These are phyloP conservation scores for Schizopygopsis malacanthus DNA, from an alignment of 2,797 vertebrate genomes.

Conservation along the genomic window DNA sequence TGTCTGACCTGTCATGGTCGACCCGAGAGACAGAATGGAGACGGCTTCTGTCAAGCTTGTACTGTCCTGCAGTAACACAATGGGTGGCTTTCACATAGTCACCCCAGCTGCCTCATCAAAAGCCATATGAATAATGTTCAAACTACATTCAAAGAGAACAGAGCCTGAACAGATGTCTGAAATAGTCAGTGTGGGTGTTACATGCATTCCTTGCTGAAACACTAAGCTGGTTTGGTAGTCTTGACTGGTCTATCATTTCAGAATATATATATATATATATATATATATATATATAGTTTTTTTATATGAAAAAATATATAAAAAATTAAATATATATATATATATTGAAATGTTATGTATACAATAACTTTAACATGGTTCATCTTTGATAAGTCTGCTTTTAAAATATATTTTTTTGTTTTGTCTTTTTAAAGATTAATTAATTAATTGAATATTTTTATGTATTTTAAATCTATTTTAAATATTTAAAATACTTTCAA, in stretches of 20 bases:
- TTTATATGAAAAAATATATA: too few relatives aligned
- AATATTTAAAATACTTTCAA: background rate
- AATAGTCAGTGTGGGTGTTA: slow-evolving; percentile 27
- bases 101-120: slow-evolving; percentile 47
- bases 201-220: background rate
- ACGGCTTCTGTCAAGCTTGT: slow-evolving; percentile 26
- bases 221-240: background rate
- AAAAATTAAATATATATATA: too few relatives aligned
- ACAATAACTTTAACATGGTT: background rate
- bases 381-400: background rate
- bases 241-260: background rate
- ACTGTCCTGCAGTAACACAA: slow-evolving; percentile 50
- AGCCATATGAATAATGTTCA: slow-evolving; percentile 50
- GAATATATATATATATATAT: too few relatives aligned
- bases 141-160: slow-evolving; percentile 47
- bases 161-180: slow-evolving; percentile 46
- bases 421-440: too few relatives aligned
- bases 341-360: too few relatives aligned
- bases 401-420: background rate
- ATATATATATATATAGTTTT: too few relatives aligned
- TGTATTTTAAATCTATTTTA: too few relatives aligned
- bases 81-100: slow-evolving; percentile 50
- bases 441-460: background rate
- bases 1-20: slow-evolving; percentile 21
- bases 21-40: slow-evolving; percentile 30